Conservation (phyloP, 2,888 invertebrate genomes). For the Eupithecia vulgata region DNA sequence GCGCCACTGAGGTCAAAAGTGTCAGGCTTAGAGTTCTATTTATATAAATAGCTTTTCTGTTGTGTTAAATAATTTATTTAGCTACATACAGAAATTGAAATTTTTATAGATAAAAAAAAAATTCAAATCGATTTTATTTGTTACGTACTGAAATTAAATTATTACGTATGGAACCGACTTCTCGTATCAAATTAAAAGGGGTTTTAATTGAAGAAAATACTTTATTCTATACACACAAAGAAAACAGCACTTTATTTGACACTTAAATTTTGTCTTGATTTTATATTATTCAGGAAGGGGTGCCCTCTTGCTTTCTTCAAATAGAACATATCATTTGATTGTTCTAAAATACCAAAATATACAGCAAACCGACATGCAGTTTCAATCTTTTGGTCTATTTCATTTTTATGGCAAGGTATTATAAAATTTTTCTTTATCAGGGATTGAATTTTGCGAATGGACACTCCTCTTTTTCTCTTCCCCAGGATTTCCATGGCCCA, state of each 20-base stretch:
- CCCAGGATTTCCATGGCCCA: conserved; percentile 64
- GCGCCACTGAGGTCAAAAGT: too few relatives aligned
- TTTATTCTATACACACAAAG: background rate
- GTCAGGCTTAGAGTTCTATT: background rate
- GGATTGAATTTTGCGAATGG: conserved; percentile 53
- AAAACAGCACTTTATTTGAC: background rate
- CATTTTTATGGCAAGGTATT: conserved; percentile 55
- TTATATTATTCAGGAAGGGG: background rate
- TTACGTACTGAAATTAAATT: background rate
- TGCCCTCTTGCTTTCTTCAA: conserved; percentile 42
- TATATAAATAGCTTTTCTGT: background rate
- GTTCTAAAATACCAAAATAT: conserved; percentile 58
- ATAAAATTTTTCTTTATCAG: conserved; percentile 59
- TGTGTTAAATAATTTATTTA: background rate
- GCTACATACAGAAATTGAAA: background rate
- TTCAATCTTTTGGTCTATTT: conserved; percentile 59
- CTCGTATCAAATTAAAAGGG: background rate
- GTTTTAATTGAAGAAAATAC: background rate
- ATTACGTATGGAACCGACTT: background rate
- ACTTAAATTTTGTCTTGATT: background rate
- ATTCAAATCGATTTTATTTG: background rate
- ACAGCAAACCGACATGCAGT: conserved; percentile 56
- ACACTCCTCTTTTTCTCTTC: conserved; percentile 52
- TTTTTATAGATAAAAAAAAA: background rate
- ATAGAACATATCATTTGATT: conserved; percentile 52